A percentile compares a stretch with the other conserved stretches of the same genome.
phyloP scores from a whole-genome alignment of 2,797 vertebrate species.

The Schizopygopsis pylzovi region DNA sequence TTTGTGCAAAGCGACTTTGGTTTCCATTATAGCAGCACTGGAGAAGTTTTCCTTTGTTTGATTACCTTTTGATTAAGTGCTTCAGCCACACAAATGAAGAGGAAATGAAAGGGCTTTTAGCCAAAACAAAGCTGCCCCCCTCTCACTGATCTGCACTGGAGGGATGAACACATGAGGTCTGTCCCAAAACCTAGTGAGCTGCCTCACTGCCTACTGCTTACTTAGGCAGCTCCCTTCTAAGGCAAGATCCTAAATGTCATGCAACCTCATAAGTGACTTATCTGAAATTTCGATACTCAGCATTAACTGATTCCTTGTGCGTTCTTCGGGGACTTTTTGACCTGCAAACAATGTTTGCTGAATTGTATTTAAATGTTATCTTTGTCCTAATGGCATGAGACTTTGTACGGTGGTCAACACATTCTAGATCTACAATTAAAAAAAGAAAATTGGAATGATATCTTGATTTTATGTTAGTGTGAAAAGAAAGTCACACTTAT shows the following conservation, averaged over 20 bases:
- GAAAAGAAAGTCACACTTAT: too few species aligned
- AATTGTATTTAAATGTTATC: too few species aligned
- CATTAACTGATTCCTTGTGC: not conserved
- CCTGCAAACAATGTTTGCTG: too few species aligned
- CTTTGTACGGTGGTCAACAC: too few species aligned
- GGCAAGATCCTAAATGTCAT: not conserved
- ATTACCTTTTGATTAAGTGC: not conserved
- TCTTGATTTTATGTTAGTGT: too few species aligned
- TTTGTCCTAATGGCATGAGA: too few species aligned
- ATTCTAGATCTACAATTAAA: too few species aligned
- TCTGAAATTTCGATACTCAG: not conserved
- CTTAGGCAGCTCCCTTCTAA: not conserved
- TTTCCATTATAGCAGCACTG: not conserved
- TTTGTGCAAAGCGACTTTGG: not conserved
- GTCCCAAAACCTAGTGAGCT: not conserved
- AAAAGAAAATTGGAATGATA: too few species aligned
- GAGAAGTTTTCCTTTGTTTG: not conserved
- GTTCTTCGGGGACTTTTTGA: too few species aligned
- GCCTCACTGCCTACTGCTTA: not conserved
- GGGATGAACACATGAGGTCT: not conserved
- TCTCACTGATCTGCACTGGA: not conserved
- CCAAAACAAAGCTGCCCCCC: not conserved
- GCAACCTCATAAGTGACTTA: not conserved
- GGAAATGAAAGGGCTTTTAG: not conserved
- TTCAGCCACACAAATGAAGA: not conserved